Evolutionary conservation across 2,113 vertebrate genomes (phyloP).

Genomic region (Opisthocomus hoazin): DNA sequence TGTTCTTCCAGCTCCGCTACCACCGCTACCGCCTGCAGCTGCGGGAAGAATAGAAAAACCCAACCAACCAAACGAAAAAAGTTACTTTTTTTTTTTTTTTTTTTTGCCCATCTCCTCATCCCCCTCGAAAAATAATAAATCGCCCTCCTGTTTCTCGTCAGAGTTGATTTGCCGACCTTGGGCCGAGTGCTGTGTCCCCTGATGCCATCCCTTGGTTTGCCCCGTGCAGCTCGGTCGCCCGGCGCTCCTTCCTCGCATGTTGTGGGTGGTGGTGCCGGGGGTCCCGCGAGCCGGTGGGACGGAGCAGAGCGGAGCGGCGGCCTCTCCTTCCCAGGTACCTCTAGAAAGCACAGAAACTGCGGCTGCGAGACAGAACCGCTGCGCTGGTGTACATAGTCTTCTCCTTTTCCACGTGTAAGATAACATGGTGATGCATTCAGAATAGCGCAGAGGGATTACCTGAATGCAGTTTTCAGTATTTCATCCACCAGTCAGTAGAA

Average conservation of each 20-base stretch:
- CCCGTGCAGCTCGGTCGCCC: slow-evolving; percentile 5
- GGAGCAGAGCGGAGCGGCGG: neutral
- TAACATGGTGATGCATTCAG: slow-evolving; percentile 35
- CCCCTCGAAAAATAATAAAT: slow-evolving; percentile 17
- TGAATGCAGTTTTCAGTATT: slow-evolving; percentile 65
- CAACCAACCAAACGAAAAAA: neutral
- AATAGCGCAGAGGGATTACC: slow-evolving; percentile 48
- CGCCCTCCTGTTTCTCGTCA: slow-evolving; percentile 15
- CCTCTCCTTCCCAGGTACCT: slow-evolving; percentile 56
- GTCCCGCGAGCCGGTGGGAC: neutral
- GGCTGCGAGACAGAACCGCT: neutral
- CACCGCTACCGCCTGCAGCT: slow-evolving; percentile 97
- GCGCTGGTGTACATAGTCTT: slow-evolving; percentile 53
- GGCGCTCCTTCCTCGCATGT: slow-evolving; percentile 39
- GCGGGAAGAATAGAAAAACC: slow-evolving; percentile 91
- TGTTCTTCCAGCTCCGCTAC: slow-evolving; percentile 99
- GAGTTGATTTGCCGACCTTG: slow-evolving; percentile 33
- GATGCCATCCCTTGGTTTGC: slow-evolving; percentile 4
- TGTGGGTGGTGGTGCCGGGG: slow-evolving; percentile 50
- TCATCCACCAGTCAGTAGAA: slow-evolving; percentile 46
- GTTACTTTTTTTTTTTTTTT: neutral
- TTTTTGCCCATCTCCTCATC: no score
- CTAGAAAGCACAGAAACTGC: slow-evolving; percentile 68
- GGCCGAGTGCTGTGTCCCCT: slow-evolving; percentile 39
- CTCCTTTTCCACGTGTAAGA: slow-evolving; percentile 33